Evolutionary conservation across 1,140 invertebrate genomes (phyloP).

Genomic region (Temnothorax nylanderi): DNA sequence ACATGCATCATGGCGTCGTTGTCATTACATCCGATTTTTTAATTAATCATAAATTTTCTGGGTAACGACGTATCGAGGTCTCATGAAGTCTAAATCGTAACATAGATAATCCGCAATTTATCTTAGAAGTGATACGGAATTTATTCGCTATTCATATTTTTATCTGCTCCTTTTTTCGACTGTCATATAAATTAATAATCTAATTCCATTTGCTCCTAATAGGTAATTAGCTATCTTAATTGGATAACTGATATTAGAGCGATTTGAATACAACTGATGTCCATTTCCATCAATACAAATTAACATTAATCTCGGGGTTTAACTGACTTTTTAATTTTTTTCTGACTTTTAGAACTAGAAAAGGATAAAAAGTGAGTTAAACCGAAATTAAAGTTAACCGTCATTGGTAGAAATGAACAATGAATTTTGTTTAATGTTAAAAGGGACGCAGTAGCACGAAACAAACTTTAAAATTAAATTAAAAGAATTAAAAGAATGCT

Average conservation of each 20-base stretch:
- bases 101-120: background rate
- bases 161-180: background rate
- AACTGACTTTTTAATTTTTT: too few relatives aligned
- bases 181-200: background rate
- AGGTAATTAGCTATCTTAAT: background rate
- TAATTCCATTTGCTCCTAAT: background rate
- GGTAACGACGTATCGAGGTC: background rate
- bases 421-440: background rate
- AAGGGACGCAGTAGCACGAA: background rate
- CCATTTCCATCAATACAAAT: too few relatives aligned
- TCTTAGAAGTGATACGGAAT: background rate
- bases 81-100: background rate
- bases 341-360: too few relatives aligned
- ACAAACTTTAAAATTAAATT: background rate
- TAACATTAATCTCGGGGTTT: too few relatives aligned
- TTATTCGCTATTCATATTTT: background rate
- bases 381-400: too few relatives aligned
- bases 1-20: background rate
- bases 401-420: too few relatives aligned
- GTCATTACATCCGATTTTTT: background rate
- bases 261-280: background rate
- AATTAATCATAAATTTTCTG: conserved; percentile 8
- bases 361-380: too few relatives aligned
- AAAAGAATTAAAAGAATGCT: too few relatives aligned
- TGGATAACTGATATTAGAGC: background rate